These are phyloP conservation scores for Rhinatrema bivittatum DNA, from an alignment of 2,797 vertebrate species.

Conservation along the genomic window DNA sequence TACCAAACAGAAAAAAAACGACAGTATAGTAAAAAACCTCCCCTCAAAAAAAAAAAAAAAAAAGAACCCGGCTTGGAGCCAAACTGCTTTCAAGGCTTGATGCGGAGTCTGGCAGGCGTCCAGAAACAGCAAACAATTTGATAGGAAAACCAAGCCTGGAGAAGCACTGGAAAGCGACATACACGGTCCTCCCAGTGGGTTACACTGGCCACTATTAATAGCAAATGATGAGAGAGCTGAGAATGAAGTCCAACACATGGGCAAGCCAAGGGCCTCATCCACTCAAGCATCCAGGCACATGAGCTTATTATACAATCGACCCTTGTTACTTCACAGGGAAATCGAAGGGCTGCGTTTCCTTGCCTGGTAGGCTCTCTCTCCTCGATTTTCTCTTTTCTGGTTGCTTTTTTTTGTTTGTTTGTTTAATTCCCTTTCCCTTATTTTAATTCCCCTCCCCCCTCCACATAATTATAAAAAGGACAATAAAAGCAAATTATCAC, in stretches of 20 bases:
- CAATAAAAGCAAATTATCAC: too few species aligned
- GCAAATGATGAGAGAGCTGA: too few species aligned
- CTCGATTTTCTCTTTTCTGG: too few species aligned
- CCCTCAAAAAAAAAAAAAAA: neutral
- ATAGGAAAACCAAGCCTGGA: conserved; percentile 10
- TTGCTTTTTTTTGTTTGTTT: too few species aligned
- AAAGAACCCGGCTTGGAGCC: conserved; percentile 3
- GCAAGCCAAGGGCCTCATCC: neutral
- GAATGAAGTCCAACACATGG: neutral
- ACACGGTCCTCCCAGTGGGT: neutral
- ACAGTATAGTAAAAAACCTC: conserved; percentile 11
- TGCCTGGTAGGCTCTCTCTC: too few species aligned
- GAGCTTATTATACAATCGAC: too few species aligned
- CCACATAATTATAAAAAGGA: too few species aligned
- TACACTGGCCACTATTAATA: conserved; percentile 2
- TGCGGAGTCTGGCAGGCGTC: conserved; percentile 5
- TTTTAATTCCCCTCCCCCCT: too few species aligned
- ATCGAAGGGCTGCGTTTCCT: too few species aligned
- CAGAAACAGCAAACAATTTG: neutral
- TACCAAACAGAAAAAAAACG: conserved; percentile 21
- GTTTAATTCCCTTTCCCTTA: too few species aligned
- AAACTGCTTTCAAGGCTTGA: conserved; percentile 17
- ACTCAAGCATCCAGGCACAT: neutral
- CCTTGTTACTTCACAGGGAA: too few species aligned
- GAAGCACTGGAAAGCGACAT: conserved; percentile 5